Evolutionary conservation across 2,888 invertebrate species (phyloP), one percentile per base, ranked within the genome.

Genomic region (Synergus gifuensis): DNA sequence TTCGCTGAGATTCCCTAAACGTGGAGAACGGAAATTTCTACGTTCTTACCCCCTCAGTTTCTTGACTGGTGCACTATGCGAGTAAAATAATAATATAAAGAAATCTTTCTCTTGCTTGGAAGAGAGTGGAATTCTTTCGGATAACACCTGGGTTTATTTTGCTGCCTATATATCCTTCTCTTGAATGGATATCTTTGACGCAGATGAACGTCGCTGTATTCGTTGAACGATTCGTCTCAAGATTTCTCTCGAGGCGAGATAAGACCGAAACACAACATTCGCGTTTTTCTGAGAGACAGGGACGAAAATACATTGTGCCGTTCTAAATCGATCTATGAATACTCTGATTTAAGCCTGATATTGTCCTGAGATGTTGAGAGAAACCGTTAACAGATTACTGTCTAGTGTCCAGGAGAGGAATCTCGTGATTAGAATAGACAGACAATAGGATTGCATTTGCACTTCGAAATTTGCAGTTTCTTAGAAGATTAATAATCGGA

Each of bases 1-100:
- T 79, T 79, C 78, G 78, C 83, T 77, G 82, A 85, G 85, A 85
- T 85, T 86, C 85, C 83, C 83, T 79, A 78, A 63, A 73, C 66
- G 76, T 76, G 79, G 76, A 78, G 80, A 83, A 80, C 78, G 80
- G 79, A 81, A 83, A 85, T 84, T 80, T 69, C 79, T 77, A 81
- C 0, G 4, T 18, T 62, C 4, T 14, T 22, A 60, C 22, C 18
- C 22, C 11, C 9, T 60, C 8, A n/a, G 9, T 22, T 60, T 18
- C 18, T 60, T 18, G 0, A 2, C 4, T 60, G 12, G 22, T 60
- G 22, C 5, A 60, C 22, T 60, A 22, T 12, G 22, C 22, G 81
- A 73, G 78, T 58, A 63, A 18, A 22, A 42, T 22, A 22, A 42
- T 22, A 67, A 8, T 44, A 42, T 67, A 42, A 40, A n/a, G 44